These are phyloP conservation scores for Acholoe squamosa DNA, from an alignment of 2,888 invertebrate genomes.

Conservation along the genomic window DNA sequence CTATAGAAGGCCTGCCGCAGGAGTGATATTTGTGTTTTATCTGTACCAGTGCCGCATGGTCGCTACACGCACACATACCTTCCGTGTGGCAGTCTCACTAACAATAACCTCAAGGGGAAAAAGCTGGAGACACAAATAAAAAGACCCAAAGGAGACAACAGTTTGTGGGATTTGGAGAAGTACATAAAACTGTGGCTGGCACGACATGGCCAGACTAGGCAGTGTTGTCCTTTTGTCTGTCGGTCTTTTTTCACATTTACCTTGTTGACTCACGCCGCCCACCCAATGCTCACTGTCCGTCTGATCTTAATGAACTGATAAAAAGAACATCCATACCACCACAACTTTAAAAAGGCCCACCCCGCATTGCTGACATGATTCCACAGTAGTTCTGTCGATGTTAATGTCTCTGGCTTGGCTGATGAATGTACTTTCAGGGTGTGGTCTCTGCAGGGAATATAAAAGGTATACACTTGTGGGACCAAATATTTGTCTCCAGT, in stretches of 20 bases:
- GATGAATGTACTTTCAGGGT: too few species aligned
- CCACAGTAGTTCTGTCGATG: background rate
- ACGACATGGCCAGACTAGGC: conserved; percentile 36
- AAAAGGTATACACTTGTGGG: too few species aligned
- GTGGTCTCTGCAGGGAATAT: too few species aligned
- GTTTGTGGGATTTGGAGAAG: conserved; percentile 9
- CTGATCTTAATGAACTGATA: conserved; percentile 26
- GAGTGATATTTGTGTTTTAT: conserved; percentile 7
- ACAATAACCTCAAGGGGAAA: conserved; percentile 18
- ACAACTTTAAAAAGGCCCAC: background rate
- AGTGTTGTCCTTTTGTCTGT: conserved; percentile 28
- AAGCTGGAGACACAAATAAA: conserved; percentile 11
- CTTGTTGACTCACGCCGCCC: conserved; percentile 29
- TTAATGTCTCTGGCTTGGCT: background rate
- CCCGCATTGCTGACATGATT: conserved; percentile 27
- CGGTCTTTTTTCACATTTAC: background rate
- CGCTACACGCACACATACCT: background rate
- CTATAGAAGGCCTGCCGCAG: background rate
- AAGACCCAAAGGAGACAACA: conserved; percentile 35
- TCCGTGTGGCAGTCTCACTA: background rate
- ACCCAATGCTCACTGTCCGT: background rate
- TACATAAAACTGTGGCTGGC: conserved; percentile 23
- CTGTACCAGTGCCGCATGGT: background rate
- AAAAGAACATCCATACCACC: background rate
- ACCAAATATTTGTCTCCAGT: too few species aligned